Evolutionary conservation across 2,113 vertebrate species (phyloP).

Genomic region (Fulmarus glacialis): DNA sequence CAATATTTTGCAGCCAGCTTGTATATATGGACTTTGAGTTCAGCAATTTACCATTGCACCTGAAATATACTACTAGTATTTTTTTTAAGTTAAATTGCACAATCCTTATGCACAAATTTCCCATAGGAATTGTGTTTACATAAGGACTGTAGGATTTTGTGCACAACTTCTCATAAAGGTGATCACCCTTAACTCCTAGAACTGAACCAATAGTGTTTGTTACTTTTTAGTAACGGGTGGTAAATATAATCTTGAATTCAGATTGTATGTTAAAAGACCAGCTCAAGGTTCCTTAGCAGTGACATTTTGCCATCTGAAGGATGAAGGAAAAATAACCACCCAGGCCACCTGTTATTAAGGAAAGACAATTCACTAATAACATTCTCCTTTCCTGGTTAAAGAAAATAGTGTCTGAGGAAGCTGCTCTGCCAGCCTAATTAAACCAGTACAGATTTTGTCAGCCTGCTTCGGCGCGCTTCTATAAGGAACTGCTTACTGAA

Average conservation of each 20-base stretch:
- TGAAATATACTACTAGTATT: not conserved
- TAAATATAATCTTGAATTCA: not conserved
- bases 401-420: not conserved
- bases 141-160: not conserved
- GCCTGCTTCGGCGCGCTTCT: not conserved
- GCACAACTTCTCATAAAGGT: not conserved
- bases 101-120: not conserved
- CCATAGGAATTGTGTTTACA: not conserved
- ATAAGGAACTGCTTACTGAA: not conserved
- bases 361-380: not conserved
- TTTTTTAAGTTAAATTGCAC: not conserved
- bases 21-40: not conserved
- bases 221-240: not conserved
- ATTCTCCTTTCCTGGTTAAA: not conserved
- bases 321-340: not conserved
- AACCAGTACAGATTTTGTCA: not conserved
- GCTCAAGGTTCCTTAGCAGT: not conserved
- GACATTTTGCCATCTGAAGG: not conserved
- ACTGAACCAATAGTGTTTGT: not conserved
- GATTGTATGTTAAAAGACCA: not conserved
- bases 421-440: not conserved
- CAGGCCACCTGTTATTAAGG: not conserved
- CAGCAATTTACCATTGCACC: not conserved
- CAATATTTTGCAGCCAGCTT: not conserved
- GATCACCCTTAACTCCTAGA: not conserved